Evolutionary conservation across 1,140 invertebrate genomes (phyloP), one percentile per base, ranked within the genome.

Genomic region (Polyergus mexicanus): DNA sequence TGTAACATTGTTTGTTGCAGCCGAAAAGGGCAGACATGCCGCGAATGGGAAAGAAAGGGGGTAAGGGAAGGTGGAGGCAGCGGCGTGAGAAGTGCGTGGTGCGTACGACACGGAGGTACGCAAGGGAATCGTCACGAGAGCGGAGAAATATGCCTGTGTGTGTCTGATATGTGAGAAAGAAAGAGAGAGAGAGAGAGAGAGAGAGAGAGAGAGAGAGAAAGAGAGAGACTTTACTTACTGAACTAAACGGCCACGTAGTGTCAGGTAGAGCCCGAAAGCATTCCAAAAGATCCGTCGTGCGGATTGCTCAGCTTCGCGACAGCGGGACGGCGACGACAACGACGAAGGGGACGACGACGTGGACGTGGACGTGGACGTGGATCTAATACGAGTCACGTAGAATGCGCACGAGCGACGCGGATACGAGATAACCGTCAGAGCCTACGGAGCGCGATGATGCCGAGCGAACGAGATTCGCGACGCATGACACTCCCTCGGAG

Each of bases 401-500:
- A 10, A 41, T 7, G 35, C 35, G 13, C 35, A 56, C 72, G 62
- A 44, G 32, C 32, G 11, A 56, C 47, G 32, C 65, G 38, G 19
- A 35, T n/a, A 54, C 74, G 32, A 84, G 35, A 28, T 13, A 22
- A 76, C 3, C 22, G 66, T 25, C 13, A 19, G 66, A 32, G 32
- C 32, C 13, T 41, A 68, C 10, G 69, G 28, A 85, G 60, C 72
- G 41, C 77, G 84, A 68, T 35, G 87, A 89, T 78, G 68, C 84
- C 60, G 87, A 65, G 60, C 78, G 32, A 51, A 83, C 68, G 38
- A 62, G 87, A 89, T 86, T 86, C 84, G 84, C 88, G 88, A 90
- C 88, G 89, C 89, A 88, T 88, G 89, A 89, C 89, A 90, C 89
- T 90, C 89, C 89, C 69, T 90, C 71, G 75, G 63, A 38, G 38